Evolutionary conservation across 2,888 invertebrate genomes (phyloP).

Genomic region (Cacoxenus indagator): DNA sequence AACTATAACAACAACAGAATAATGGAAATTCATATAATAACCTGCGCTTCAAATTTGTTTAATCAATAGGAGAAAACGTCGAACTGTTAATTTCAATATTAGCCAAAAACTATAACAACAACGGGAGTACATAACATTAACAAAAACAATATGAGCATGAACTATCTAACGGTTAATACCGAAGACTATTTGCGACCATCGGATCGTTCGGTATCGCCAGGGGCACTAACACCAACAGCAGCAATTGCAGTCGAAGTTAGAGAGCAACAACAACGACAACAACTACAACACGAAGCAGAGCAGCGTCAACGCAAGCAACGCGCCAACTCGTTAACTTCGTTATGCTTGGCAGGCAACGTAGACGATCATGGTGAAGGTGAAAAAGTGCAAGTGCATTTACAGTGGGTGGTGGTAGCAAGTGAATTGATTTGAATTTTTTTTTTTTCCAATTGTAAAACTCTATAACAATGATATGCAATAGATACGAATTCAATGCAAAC

Average conservation of each 20-base stretch:
- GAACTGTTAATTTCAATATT: not conserved
- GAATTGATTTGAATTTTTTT: too few relatives aligned
- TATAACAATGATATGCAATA: too few relatives aligned
- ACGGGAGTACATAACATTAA: not conserved
- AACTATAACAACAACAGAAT: not conserved
- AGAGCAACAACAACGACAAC: not conserved
- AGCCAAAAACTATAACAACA: not conserved
- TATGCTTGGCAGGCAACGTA: not conserved
- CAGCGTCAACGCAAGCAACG: constrained; percentile 28
- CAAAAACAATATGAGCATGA: constrained; percentile 16
- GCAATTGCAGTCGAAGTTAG: constrained; percentile 19
- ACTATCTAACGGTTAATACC: constrained; percentile 38
- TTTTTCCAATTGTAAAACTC: constrained; percentile 26
- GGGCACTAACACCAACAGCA: constrained; percentile 5
- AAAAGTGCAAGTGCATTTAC: too few relatives aligned
- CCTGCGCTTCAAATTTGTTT: not conserved
- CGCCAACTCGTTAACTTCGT: constrained; percentile 1
- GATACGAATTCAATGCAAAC: too few relatives aligned
- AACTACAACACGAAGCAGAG: too few relatives aligned
- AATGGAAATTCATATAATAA: not conserved
- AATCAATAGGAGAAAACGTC: not conserved
- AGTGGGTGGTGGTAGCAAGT: too few relatives aligned
- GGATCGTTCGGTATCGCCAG: constrained; percentile 22
- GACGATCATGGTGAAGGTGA: not conserved
- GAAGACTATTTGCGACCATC: constrained; percentile 42